These are phyloP conservation scores for Nudaria mundana DNA, from an alignment of 2,888 invertebrate genomes.

Conservation along the genomic window DNA sequence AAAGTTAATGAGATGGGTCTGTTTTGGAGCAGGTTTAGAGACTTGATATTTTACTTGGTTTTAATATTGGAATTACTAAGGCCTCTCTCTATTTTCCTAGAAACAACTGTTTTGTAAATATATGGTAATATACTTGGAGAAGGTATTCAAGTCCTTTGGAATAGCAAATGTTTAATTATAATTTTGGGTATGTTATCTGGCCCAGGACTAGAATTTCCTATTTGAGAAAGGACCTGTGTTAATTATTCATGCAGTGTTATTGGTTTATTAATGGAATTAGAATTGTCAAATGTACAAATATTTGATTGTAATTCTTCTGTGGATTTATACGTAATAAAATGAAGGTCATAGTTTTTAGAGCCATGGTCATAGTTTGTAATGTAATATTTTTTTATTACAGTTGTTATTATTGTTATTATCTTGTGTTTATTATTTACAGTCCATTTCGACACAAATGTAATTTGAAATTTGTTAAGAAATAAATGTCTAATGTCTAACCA, in stretches of 20 bases:
- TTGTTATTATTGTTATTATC: no score
- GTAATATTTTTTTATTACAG: no score
- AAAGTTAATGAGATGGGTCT: conserved; percentile 21
- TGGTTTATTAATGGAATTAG: conserved; percentile 8
- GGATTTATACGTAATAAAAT: no score
- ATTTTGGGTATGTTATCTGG: conserved; percentile 17
- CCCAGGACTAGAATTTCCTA: conserved; percentile 13
- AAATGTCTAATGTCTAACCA: no score
- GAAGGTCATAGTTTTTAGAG: no score
- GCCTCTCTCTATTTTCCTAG: conserved; percentile 18
- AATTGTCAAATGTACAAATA: neutral
- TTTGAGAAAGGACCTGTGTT: conserved; percentile 1
- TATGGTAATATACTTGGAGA: conserved; percentile 4
- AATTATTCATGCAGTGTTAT: conserved; percentile 12
- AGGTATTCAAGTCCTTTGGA: conserved; percentile 8
- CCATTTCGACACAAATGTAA: no score
- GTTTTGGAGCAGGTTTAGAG: conserved; percentile 9
- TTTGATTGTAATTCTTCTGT: no score
- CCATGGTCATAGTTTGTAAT: no score
- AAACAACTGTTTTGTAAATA: conserved; percentile 14
- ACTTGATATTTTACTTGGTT: conserved; percentile 13
- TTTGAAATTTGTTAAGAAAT: no score
- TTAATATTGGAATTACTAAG: conserved; percentile 18
- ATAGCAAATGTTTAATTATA: conserved; percentile 16
- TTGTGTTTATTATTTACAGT: no score